phyloP scores from a whole-genome alignment of 2,113 vertebrate genomes.

The Aspidoscelis tigris region DNA sequence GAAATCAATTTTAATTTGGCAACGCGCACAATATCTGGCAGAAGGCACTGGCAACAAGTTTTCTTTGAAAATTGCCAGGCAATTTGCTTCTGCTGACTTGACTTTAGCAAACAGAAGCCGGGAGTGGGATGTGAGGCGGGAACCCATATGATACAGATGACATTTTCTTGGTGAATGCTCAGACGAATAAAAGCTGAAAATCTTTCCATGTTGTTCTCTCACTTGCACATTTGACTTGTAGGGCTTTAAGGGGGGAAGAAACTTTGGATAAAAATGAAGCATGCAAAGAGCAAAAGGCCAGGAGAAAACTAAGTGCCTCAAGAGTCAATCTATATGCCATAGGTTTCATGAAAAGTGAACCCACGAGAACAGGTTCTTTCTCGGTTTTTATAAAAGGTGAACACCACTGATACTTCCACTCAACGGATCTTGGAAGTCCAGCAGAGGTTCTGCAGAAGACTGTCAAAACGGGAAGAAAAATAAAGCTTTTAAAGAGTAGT shows the following conservation, averaged over 20 bases:
- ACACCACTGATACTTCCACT: constrained; percentile 51
- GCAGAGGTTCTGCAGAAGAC: constrained; percentile 46
- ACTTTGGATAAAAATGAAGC: neutral
- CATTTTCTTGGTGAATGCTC: constrained; percentile 55
- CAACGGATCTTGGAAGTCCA: constrained; percentile 47
- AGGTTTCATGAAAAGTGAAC: constrained; percentile 51
- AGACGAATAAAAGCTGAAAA: constrained; percentile 34
- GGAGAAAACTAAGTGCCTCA: neutral
- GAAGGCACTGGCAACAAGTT: constrained; percentile 68
- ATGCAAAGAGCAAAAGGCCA: constrained; percentile 40
- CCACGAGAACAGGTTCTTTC: constrained; percentile 35
- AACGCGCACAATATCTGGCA: constrained; percentile 72
- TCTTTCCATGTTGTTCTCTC: constrained; percentile 37
- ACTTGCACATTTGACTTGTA: constrained; percentile 53
- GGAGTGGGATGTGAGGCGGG: constrained; percentile 32
- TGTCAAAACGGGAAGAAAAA: constrained; percentile 52
- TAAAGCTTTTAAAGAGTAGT: constrained; percentile 64
- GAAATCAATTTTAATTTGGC: constrained; percentile 84
- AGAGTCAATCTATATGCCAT: neutral
- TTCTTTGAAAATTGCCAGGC: constrained; percentile 74
- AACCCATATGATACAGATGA: constrained; percentile 31
- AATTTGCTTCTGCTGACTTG: constrained; percentile 74
- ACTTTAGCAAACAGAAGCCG: constrained; percentile 67
- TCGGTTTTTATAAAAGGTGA: constrained; percentile 30
- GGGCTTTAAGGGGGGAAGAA: constrained; percentile 24